Evolutionary conservation across 1,140 invertebrate species (phyloP), one percentile per base, ranked within the genome.

Genomic region (Zaprionus gabonicus): DNA sequence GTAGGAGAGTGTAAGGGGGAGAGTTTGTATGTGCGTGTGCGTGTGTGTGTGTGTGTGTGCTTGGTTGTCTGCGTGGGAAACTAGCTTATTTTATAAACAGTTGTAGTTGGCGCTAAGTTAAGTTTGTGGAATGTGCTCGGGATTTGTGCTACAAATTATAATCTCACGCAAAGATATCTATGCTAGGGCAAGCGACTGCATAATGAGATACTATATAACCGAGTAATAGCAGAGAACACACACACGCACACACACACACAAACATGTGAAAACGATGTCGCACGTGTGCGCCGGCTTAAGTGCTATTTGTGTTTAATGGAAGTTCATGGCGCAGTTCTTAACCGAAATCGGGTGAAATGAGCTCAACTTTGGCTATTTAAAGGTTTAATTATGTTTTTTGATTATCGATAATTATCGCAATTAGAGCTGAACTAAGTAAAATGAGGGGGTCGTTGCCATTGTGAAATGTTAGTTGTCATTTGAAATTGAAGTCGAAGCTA

Each of bases 1-100:
- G 25, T 31, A 41, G 36, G 36, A 38, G 13, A 6, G 15, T 41
- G 15, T 41, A 17, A 10, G n/a, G n/a, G 41, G 2, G 7, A 17
- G 41, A 46, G n/a, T 6, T n/a, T 3, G n/a, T 73, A 28, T 60
- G 2, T 23, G 13, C 12, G 44, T 69, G 51, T 67, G 69, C 51
- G 31, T 38, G 72, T 28, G 63, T 55, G 44, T 53, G 41, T 53
- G 17, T 56, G 55, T 53, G 41, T 53, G 17, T 56, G 55, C 38
- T 31, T 60, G 51, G 36, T 7, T 57, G 28, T 34, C n/a, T 41
- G 36, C 20, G 46, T 44, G 62, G 44, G 51, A 75, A 80, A 66
- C 23, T 38, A 44, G 20, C 31, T 49, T 66, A 62, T 68, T 78
- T 68, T 80, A 80, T 51, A 67, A 67, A 17, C 70, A 68, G 9